phyloP scores from a whole-genome alignment of 2,888 invertebrate genomes.

The Rugalucina vietnamica region DNA sequence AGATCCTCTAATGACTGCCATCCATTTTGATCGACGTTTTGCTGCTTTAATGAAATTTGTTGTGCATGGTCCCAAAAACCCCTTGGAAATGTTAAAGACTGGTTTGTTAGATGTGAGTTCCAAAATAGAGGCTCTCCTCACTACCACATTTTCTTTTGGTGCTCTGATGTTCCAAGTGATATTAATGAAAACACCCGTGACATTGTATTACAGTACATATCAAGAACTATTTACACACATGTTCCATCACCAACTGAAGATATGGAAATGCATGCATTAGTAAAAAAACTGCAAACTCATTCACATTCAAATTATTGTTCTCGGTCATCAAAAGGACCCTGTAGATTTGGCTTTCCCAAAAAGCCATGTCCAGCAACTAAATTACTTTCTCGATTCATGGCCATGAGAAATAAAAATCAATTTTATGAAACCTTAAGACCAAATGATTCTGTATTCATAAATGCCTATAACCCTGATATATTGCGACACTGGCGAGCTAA shows the following conservation, averaged over 20 bases:
- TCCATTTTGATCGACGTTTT: constrained; percentile 51
- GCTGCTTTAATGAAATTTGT: constrained; percentile 39
- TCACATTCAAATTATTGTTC: constrained; percentile 16
- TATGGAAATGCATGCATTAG: constrained; percentile 26
- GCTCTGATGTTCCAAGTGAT: constrained; percentile 4
- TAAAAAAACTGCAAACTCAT: constrained; percentile 28
- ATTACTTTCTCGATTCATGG: not conserved
- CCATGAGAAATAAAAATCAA: constrained; percentile 26
- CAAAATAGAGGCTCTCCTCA: constrained; percentile 50
- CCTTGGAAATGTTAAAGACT: constrained; percentile 36
- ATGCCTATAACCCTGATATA: constrained; percentile 40
- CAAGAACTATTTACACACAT: constrained; percentile 10
- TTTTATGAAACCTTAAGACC: constrained; percentile 37
- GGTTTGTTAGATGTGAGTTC: constrained; percentile 47
- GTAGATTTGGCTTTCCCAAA: constrained; percentile 1
- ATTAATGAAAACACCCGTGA: not conserved
- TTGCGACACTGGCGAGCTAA: constrained; percentile 48
- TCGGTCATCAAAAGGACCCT: not conserved
- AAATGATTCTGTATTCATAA: not conserved
- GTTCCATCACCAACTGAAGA: constrained; percentile 15
- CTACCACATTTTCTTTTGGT: constrained; percentile 48
- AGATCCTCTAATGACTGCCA: constrained; percentile 45
- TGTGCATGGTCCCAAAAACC: constrained; percentile 18
- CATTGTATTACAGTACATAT: constrained; percentile 22
- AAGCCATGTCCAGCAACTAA: not conserved